Conservation (phyloP, 2,888 invertebrate species). For the Hartigia nigra region DNA sequence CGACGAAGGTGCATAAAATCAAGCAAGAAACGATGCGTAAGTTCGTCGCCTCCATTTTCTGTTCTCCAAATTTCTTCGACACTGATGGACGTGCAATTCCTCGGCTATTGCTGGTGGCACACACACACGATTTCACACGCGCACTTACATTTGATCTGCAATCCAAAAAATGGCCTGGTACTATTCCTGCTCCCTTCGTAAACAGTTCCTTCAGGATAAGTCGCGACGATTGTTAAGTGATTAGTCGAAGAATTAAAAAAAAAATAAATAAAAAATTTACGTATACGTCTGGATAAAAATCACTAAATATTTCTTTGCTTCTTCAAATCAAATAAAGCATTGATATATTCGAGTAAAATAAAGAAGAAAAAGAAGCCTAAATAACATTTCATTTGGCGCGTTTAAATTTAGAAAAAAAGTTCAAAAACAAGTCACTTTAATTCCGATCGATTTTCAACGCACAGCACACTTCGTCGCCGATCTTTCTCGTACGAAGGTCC, state of each 20-base stretch:
- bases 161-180: conserved; percentile 18
- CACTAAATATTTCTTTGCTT: neutral
- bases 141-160: conserved; percentile 57
- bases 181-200: neutral
- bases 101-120: conserved; percentile 21
- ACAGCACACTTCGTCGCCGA: neutral
- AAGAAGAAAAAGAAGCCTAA: neutral
- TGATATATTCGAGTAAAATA: neutral
- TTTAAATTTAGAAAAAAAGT: neutral
- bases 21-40: conserved; percentile 51
- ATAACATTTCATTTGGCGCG: neutral
- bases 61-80: conserved; percentile 16
- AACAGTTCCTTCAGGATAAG: conserved; percentile 3
- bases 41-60: conserved; percentile 48
- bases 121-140: conserved; percentile 40
- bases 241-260: neutral
- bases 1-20: conserved; percentile 50
- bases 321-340: neutral
- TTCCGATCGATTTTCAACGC: neutral
- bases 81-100: conserved; percentile 6
- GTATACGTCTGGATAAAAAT: neutral
- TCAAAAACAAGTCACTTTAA: neutral
- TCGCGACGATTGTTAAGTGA: neutral
- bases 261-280: neutral
- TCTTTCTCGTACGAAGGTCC: neutral